phyloP scores from a whole-genome alignment of 53 echinoderm and acorn worm species.

The Astropecten irregularis region DNA sequence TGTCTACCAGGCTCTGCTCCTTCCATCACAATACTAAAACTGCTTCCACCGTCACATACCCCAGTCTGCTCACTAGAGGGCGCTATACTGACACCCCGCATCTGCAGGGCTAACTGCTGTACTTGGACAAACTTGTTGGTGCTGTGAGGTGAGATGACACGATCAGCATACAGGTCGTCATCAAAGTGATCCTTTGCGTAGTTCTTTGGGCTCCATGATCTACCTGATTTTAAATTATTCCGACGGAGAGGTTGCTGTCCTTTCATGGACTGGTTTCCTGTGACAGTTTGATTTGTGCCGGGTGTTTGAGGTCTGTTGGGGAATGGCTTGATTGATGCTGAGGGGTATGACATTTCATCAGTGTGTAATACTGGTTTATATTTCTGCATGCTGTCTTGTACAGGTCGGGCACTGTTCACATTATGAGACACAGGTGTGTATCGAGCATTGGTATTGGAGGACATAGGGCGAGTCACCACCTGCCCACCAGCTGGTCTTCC shows the following conservation, averaged over 20 bases:
- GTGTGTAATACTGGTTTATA: conserved; percentile 20
- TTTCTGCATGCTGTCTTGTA: conserved; percentile 45
- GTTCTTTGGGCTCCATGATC: conserved; percentile 14
- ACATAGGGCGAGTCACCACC: not conserved
- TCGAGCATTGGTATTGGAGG: not conserved
- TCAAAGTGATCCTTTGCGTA: not conserved
- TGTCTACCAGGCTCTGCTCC: conserved; percentile 15
- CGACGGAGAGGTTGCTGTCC: conserved; percentile 14
- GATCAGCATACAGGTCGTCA: conserved; percentile 50
- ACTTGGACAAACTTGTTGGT: conserved; percentile 70
- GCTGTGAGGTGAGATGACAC: conserved; percentile 49
- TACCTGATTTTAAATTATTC: not conserved
- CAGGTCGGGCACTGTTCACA: not conserved
- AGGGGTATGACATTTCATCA: not conserved
- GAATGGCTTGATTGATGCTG: not conserved
- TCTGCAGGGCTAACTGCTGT: conserved; percentile 74
- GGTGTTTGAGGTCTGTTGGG: conserved; percentile 37
- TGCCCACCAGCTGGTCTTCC: not conserved
- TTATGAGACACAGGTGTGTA: not conserved
- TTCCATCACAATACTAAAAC: conserved; percentile 22
- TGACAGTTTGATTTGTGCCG: not conserved
- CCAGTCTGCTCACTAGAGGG: conserved; percentile 31
- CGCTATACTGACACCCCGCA: conserved; percentile 39
- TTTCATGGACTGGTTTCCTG: conserved; percentile 39
- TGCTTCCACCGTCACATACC: not conserved